A percentile compares a stretch with the other conserved stretches of the same genome.
These are phyloP conservation scores for Typhlichthys subterraneus DNA, from an alignment of 2,797 vertebrate genomes.

Conservation along the genomic window DNA sequence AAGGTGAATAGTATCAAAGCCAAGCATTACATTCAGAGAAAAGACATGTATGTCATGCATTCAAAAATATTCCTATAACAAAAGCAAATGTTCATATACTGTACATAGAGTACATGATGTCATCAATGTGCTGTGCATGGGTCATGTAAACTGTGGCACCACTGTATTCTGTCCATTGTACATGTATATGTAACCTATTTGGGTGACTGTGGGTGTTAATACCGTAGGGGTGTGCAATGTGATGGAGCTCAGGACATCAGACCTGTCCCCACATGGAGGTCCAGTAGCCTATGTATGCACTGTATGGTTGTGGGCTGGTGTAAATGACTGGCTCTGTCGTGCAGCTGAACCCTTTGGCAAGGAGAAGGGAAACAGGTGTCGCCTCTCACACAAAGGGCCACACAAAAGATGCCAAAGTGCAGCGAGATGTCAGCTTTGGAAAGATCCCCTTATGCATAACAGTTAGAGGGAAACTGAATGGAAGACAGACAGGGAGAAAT, in stretches of 20 bases:
- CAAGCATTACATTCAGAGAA: too few relatives aligned
- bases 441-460: slow-evolving; percentile 54
- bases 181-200: slow-evolving; percentile 1
- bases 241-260: slow-evolving; percentile 20
- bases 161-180: too few relatives aligned
- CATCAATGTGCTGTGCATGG: too few relatives aligned
- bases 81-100: too few relatives aligned
- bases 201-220: slow-evolving; percentile 12
- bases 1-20: too few relatives aligned
- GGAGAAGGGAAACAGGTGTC: slow-evolving; percentile 73
- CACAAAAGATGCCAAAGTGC: slow-evolving; percentile 60
- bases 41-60: too few relatives aligned
- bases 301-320: slow-evolving; percentile 42
- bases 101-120: too few relatives aligned
- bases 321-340: slow-evolving; percentile 55
- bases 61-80: too few relatives aligned
- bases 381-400: slow-evolving; percentile 54
- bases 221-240: too few relatives aligned
- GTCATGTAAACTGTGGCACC: too few relatives aligned
- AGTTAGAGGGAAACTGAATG: slow-evolving; percentile 11
- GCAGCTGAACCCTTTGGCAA: slow-evolving; percentile 74
- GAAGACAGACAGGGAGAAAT: slow-evolving; percentile 4
- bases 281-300: slow-evolving; percentile 20
- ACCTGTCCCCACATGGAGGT: slow-evolving; percentile 40
- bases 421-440: slow-evolving; percentile 59